These are phyloP conservation scores for Diploptera punctata DNA, from an alignment of 2,888 invertebrate genomes.

Conservation along the genomic window DNA sequence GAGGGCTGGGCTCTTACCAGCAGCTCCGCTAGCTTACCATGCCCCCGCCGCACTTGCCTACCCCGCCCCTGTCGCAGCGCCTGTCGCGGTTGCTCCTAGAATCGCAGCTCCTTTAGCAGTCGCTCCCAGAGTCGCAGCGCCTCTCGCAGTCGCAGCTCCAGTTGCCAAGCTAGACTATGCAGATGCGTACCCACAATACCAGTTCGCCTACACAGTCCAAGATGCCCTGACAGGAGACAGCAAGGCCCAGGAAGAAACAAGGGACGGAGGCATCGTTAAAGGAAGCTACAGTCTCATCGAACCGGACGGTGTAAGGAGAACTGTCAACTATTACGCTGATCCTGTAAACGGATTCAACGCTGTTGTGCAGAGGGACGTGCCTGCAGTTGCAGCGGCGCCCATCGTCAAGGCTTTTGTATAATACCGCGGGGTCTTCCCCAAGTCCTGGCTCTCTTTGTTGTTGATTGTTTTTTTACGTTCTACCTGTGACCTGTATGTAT, in stretches of 20 bases:
- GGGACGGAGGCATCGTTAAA: slow-evolving; percentile 51
- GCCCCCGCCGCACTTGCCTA: slow-evolving; percentile 39
- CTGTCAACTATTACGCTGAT: slow-evolving; percentile 53
- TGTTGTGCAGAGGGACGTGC: slow-evolving; percentile 48
- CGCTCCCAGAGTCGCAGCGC: slow-evolving; percentile 30
- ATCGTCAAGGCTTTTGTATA: slow-evolving; percentile 27
- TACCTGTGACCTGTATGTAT: background rate
- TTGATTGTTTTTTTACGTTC: background rate
- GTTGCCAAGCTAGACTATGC: slow-evolving; percentile 43
- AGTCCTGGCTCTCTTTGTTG: background rate
- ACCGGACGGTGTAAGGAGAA: slow-evolving; percentile 50
- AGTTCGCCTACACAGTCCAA: slow-evolving; percentile 44
- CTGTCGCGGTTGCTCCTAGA: slow-evolving; percentile 23
- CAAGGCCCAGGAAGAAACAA: slow-evolving; percentile 49
- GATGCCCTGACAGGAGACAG: slow-evolving; percentile 50
- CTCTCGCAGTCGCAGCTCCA: slow-evolving; percentile 39
- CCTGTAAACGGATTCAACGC: slow-evolving; percentile 52
- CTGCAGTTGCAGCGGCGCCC: slow-evolving; percentile 43
- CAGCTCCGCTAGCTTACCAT: slow-evolving; percentile 29
- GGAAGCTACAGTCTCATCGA: slow-evolving; percentile 51
- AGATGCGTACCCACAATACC: slow-evolving; percentile 44
- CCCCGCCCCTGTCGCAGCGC: slow-evolving; percentile 38
- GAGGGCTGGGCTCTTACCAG: slow-evolving; percentile 25
- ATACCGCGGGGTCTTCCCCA: too few relatives aligned
- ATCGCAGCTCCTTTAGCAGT: slow-evolving; percentile 29